These are phyloP conservation scores for Cactoblastis cactorum DNA, from an alignment of 2,888 invertebrate species.

Conservation along the genomic window DNA sequence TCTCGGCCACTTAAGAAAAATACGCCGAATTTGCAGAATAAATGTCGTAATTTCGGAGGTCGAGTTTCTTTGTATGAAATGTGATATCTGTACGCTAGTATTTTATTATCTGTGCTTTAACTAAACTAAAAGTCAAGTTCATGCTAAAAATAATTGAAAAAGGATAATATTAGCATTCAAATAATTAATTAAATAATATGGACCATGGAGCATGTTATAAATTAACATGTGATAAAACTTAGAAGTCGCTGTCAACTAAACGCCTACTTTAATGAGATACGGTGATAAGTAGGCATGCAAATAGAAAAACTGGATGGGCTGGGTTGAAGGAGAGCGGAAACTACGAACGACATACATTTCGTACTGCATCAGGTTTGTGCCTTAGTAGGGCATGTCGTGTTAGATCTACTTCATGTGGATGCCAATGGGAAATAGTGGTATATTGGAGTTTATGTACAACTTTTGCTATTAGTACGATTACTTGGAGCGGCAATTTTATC, in stretches of 20 bases:
- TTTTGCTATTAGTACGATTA: background rate
- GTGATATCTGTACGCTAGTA: no score
- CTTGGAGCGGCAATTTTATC: no score
- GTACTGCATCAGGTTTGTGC: background rate
- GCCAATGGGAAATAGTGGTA: background rate
- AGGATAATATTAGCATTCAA: no score
- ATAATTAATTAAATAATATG: no score
- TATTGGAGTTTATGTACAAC: background rate
- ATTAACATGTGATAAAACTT: background rate
- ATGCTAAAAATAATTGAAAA: no score
- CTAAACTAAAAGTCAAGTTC: no score
- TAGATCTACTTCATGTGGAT: background rate
- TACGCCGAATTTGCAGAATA: no score
- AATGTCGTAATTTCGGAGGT: no score
- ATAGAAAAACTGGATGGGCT: slow-evolving; percentile 14
- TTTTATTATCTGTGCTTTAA: no score
- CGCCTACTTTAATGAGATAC: slow-evolving; percentile 5
- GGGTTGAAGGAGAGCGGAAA: slow-evolving; percentile 9
- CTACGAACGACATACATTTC: slow-evolving; percentile 4
- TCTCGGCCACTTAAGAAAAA: no score
- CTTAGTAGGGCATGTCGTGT: slow-evolving; percentile 6
- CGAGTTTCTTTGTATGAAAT: no score
- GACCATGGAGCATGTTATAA: background rate
- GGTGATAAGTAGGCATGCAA: slow-evolving; percentile 15
- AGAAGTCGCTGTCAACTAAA: slow-evolving; percentile 5